phyloP scores from a whole-genome alignment of 2,113 vertebrate species.

The Sakesphorus luctuosus region DNA sequence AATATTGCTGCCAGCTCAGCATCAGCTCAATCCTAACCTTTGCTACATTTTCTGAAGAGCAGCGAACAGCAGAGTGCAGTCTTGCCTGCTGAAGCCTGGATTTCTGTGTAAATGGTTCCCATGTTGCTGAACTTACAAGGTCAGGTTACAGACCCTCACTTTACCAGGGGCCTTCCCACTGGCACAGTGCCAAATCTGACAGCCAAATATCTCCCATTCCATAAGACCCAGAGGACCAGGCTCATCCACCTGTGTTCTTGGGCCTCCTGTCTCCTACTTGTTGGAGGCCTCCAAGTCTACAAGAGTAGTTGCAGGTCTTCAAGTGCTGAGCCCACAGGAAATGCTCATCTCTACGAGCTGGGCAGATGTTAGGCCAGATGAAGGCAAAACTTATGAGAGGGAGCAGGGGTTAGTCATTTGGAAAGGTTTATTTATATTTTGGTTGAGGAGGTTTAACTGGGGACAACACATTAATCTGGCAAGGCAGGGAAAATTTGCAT shows the following conservation, averaged over 20 bases:
- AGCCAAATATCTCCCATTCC: accelerated
- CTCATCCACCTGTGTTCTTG: not conserved
- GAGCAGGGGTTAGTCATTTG: not conserved
- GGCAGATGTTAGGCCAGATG: not conserved
- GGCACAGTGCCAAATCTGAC: accelerated
- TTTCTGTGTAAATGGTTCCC: conserved; percentile 3
- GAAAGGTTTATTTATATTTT: not conserved
- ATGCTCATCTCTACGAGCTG: not conserved
- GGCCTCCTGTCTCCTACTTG: not conserved
- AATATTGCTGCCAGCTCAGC: not conserved
- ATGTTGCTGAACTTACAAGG: not conserved
- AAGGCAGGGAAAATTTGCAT: not conserved
- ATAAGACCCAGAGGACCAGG: not conserved
- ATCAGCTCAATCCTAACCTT: not conserved
- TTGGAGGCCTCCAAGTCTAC: not conserved
- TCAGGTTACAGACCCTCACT: not conserved
- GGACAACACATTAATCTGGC: not conserved
- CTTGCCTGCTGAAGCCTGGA: not conserved
- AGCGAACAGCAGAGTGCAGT: not conserved
- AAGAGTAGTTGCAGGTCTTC: not conserved
- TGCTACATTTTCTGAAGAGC: accelerated
- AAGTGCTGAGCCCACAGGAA: not conserved
- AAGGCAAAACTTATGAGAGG: not conserved
- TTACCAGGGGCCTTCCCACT: not conserved
- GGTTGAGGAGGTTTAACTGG: not conserved